Evolutionary conservation across 2,797 vertebrate species (phyloP), one percentile per base, ranked within the genome.

Genomic region (Chloroceryle inda): DNA sequence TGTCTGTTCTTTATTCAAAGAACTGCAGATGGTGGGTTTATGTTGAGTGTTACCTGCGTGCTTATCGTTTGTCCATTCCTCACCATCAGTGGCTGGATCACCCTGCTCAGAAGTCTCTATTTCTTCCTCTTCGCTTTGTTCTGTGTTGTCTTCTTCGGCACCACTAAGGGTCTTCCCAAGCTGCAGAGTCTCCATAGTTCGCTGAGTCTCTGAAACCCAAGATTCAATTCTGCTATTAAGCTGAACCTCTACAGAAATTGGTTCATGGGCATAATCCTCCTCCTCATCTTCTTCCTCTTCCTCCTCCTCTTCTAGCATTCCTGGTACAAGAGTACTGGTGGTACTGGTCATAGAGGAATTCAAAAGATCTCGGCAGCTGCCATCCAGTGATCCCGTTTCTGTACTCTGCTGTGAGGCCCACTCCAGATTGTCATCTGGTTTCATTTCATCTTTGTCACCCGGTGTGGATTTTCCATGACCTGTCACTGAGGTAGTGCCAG

Each of bases 321-420:
- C 99, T 2, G 99, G 99, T 53, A 99, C 99, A 31, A 99, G 98
- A 10, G 99, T 99, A 97, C 99, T 99, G 67, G 99, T 99, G 94
- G 99, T 99, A 97, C 99, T 99, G 73, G 99, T 99, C 98, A 99
- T 99, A 93, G 99, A 99, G 72, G 99, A 99, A 98, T 99, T 99
- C 69, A 99, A 95, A 6, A 99, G 98, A 56, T 99, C 99, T 93
- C 99, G 98, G 97, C 99, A 99, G 97, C 99, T 99, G 77, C 99
- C 99, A n/a, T 99, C 99, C 97, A 99, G 95, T 3, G 99, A 99
- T 45, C 99, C 99, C 0, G 99, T 99, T 98, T 99, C 99, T 1
- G 99, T 99, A 87, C 99, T 99, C 98, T 99, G 99, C 97, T 99
- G 99, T 1, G 99, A 99, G 71, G 99, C 99, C 98, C 99, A 99